phyloP scores from a whole-genome alignment of 1,140 invertebrate species.

The Drosophila dunni region DNA sequence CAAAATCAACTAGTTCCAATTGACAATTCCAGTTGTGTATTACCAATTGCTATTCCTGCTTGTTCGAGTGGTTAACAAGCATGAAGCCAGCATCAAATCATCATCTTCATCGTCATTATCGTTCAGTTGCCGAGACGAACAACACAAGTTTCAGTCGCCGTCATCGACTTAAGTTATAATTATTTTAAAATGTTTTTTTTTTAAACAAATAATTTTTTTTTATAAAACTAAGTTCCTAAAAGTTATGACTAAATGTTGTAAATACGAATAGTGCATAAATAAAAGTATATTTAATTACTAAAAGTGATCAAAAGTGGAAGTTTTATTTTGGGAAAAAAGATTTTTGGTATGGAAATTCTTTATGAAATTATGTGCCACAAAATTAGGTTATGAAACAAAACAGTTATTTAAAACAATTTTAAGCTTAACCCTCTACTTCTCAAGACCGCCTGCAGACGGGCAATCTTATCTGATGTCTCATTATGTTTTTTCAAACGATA shows the following conservation, averaged over 20 bases:
- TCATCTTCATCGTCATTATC: neutral
- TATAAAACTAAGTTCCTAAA: conserved; percentile 23
- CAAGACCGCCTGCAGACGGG: no score
- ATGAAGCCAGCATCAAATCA: conserved; percentile 9
- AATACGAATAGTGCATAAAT: conserved; percentile 20
- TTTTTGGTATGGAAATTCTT: no score
- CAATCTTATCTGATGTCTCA: no score
- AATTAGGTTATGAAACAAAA: no score
- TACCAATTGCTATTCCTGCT: conserved; percentile 12
- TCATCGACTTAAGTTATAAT: conserved; percentile 24
- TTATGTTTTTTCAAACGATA: no score
- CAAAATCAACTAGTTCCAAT: conserved; percentile 29
- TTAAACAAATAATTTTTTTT: neutral
- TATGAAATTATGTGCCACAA: no score
- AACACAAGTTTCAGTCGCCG: conserved; percentile 21
- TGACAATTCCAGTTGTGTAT: neutral
- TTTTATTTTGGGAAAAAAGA: no score
- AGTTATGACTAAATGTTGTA: conserved; percentile 21
- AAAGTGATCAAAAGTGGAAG: neutral
- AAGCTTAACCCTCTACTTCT: no score
- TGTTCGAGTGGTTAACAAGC: conserved; percentile 25
- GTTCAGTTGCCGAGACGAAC: conserved; percentile 21
- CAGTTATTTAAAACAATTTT: no score
- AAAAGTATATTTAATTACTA: conserved; percentile 4
- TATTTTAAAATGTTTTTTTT: conserved; percentile 9